Evolutionary conservation across 2,113 vertebrate genomes (phyloP), one percentile per base, ranked within the genome.

Genomic region (Turdus rufiventris): DNA sequence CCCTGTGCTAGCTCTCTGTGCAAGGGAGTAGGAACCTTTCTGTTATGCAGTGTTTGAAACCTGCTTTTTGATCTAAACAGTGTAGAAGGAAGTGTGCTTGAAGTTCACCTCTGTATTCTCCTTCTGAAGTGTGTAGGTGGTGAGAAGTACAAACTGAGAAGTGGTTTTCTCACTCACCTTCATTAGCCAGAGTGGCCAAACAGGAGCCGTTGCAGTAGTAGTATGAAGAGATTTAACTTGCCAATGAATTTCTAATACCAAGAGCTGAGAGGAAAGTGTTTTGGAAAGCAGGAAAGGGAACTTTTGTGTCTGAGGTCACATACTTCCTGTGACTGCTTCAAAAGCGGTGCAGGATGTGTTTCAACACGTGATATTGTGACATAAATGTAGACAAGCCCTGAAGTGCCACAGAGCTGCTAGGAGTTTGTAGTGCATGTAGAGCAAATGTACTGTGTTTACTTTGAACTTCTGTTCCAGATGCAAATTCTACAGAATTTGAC

Each of bases 401-500:
- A 61, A 91, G 25, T 58, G 29, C 25, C n/a, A 12, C 58, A 85
- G 18, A 71, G 18, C 28, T 87, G 23, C 54, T 82, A 7, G 0
- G 3, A 34, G 24, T 76, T 66, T 91, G 25, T 58, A 54, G 51
- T 43, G 34, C 18, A 21, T 66, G 24, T 31, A 60, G 78, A 85
- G 43, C 34, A 54, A 92, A 40, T 78, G 28, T 61, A 84, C 38
- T 71, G 26, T 60, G 31, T 85, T 94, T 94, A 53, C 86, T 50
- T 48, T 96, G 33, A 86, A 68, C 45, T 94, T 91, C 34, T 97
- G 26, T 93, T 94, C 54, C 92, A 98, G 98, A 98, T 97, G 98
- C 98, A 61, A 97, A 98, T 95, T 98, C 98, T 89, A 98, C 98
- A 82, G 98, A 98, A 94, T 98, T 98, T 96, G 97, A 98, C 56